These are phyloP conservation scores for Sipha flava DNA, from an alignment of 1,140 invertebrate species.

Conservation along the genomic window DNA sequence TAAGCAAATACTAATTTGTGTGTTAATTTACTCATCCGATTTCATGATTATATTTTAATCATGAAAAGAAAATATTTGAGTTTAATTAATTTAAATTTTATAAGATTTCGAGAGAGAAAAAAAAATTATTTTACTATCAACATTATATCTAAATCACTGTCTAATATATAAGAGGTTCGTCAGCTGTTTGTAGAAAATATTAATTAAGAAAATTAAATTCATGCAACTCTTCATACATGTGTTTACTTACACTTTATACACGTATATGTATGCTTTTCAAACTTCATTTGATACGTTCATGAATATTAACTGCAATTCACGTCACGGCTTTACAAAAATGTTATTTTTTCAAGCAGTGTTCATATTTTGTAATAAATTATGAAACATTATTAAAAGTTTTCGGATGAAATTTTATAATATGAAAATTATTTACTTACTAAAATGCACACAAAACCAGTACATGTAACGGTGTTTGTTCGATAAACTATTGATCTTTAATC, in stretches of 20 bases:
- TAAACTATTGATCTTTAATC: no score
- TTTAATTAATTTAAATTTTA: not conserved
- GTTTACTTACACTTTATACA: not conserved
- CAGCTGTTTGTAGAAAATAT: no score
- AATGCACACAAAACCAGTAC: no score
- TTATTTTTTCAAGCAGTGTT: not conserved
- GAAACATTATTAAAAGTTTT: no score
- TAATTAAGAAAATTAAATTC: not conserved
- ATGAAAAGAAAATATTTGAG: not conserved
- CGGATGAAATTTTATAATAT: no score
- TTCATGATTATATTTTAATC: not conserved
- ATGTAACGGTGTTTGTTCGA: no score
- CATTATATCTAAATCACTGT: not conserved
- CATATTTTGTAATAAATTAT: no score
- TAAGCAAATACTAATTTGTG: not conserved
- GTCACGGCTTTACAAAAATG: not conserved
- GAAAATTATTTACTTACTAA: no score
- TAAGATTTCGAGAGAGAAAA: no score
- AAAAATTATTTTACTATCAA: not conserved
- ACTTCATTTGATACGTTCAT: not conserved
- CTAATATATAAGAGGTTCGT: not conserved
- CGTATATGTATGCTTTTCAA: not conserved
- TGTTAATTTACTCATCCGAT: not conserved
- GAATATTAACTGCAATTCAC: not conserved
- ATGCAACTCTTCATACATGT: not conserved